phyloP scores from a whole-genome alignment of 1,140 invertebrate genomes.

The Lutraria rhynchaena region DNA sequence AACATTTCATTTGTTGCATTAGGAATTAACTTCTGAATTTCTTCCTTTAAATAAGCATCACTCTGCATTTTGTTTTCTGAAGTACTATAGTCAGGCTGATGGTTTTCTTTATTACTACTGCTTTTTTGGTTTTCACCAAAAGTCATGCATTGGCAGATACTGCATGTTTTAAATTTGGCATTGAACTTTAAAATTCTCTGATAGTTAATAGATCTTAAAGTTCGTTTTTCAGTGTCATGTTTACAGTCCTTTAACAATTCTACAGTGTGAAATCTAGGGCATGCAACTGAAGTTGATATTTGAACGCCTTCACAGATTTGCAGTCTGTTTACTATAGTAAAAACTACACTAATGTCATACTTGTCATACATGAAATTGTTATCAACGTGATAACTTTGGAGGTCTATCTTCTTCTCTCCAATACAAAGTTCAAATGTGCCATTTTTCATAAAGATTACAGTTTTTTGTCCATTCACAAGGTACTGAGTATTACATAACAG shows the following conservation, averaged over 20 bases:
- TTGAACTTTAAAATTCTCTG: slow-evolving; percentile 4
- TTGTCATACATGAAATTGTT: not conserved
- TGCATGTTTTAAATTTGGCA: not conserved
- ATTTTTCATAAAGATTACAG: no score
- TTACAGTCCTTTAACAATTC: slow-evolving; percentile 5
- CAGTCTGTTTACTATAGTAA: not conserved
- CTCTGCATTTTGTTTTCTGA: not conserved
- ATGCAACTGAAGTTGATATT: not conserved
- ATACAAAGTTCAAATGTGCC: no score
- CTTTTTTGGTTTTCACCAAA: not conserved
- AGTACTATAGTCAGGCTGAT: not conserved
- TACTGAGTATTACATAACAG: slow-evolving; percentile 1
- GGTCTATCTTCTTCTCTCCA: no score
- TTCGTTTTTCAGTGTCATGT: not conserved
- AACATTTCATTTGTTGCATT: not conserved
- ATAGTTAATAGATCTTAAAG: not conserved
- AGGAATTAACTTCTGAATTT: slow-evolving; percentile 5
- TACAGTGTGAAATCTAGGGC: not conserved
- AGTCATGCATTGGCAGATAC: slow-evolving; percentile 2
- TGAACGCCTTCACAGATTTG: not conserved
- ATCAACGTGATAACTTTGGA: not conserved
- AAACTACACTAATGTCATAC: not conserved
- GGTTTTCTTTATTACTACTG: not conserved
- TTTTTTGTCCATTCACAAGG: no score
- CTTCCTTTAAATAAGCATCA: not conserved